Base-by-base conservation (phyloP, 2,797 vertebrate genomes). In the Pangasius macronema region DNA sequence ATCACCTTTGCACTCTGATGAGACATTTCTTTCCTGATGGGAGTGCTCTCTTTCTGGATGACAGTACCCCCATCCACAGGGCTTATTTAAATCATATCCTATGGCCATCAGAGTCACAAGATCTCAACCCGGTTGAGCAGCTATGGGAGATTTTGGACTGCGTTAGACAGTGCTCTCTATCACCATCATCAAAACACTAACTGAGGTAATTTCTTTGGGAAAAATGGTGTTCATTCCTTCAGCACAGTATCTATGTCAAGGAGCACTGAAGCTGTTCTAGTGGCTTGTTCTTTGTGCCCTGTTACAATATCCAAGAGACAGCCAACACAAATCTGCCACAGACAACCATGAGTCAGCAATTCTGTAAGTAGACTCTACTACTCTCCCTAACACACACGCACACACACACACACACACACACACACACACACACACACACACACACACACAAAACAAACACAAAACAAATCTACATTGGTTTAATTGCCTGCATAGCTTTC, bases 321-420 rank as follows among this genome's bases (percentile, higher is more conserved):
- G 30, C 72, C 27, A 51, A 81, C 14, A 70, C 82, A 82, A 77
- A 79, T 80, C 77, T 39, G 33, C 53, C 24, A 13, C 53, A 80
- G 77, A 80, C 53, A 80, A 59, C 77, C 4, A 7, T 80, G 77
- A 80, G 18, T 80, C 77, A 80, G 77, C 53, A 59, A 39, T 77
- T 77, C 51, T 77, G 51, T 55, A 59, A 39, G 77, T 53, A 77
- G n/a, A 55, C 49, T 46, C 27, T 30, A 24, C n/a, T 18, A 7
- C 14, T 53, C n/a, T 53, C n/a, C 8, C n/a, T 55, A 53, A 20
- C 75, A 20, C 6, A 33, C 75, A 55, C 76, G 20, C 76, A 53
- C 7, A 16, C 22, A 72, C 70, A 46, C 65, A 65, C 63, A n/a
- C 30, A 8, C 33, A 24, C 11, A 14, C 63, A 14, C 27, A 67